Conservation (phyloP, 2,113 vertebrate species). For the Colius striatus region DNA sequence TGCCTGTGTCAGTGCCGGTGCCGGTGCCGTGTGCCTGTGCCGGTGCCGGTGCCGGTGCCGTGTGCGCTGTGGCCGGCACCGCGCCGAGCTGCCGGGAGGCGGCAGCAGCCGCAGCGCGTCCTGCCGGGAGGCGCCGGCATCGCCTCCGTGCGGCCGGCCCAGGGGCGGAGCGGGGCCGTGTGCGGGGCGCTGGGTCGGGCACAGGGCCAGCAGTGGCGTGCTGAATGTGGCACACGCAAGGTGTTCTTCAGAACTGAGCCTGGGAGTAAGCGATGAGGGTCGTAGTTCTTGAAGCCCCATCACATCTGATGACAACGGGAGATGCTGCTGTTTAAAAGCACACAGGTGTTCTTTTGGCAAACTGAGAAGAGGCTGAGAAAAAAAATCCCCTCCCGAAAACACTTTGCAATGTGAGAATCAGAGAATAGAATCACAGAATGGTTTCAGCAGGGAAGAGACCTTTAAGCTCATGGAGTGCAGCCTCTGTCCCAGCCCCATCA, state of each 20-base stretch:
- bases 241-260: not conserved
- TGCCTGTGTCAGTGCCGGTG: too few relatives aligned
- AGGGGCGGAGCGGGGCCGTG: too few relatives aligned
- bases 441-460: too few relatives aligned
- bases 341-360: not conserved
- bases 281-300: not conserved
- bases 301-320: not conserved
- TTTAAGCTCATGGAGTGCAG: too few relatives aligned
- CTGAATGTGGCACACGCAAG: not conserved
- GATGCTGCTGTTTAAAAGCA: not conserved
- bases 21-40: too few relatives aligned
- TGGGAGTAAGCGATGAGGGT: not conserved
- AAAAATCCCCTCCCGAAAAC: not conserved
- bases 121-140: too few relatives aligned
- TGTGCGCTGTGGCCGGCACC: too few relatives aligned
- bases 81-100: not conserved
- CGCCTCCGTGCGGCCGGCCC: too few relatives aligned
- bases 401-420: not conserved
- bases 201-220: not conserved
- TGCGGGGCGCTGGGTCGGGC: accelerated
- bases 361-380: not conserved
- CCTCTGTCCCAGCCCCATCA: too few relatives aligned
- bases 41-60: too few relatives aligned
- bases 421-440: too few relatives aligned
- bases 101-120: not conserved